A percentile compares a stretch with the other conserved stretches of the same genome.
Conservation (phyloP, 2,797 vertebrate genomes). For the Sternarchorhynchus goeldii region DNA sequence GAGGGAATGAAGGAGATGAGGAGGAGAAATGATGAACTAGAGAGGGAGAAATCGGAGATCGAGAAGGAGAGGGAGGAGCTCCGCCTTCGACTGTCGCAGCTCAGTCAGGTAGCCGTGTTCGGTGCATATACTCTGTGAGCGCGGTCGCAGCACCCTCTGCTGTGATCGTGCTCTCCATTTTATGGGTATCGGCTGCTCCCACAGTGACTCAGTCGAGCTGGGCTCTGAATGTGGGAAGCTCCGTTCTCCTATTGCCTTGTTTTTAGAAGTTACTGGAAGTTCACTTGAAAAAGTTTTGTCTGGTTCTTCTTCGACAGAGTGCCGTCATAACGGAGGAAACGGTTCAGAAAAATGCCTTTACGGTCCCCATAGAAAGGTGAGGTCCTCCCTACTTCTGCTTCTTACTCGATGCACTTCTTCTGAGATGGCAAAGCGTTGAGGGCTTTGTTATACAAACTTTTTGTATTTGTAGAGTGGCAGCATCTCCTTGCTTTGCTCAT, state of each 20-base stretch:
- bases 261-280: not conserved
- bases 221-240: not conserved
- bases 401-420: not conserved
- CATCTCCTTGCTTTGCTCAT: slow-evolving; percentile 1
- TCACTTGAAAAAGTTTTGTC: not conserved
- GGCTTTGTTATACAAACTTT: not conserved
- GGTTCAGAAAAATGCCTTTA: slow-evolving; percentile 68
- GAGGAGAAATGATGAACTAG: slow-evolving; percentile 74
- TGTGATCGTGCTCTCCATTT: not conserved
- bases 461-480: slow-evolving; percentile 1
- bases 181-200: not conserved
- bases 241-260: not conserved
- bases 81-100: slow-evolving; percentile 63
- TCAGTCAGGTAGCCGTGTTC: slow-evolving; percentile 62
- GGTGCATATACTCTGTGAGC: not conserved
- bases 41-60: slow-evolving; percentile 68
- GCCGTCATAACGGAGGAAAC: slow-evolving; percentile 65
- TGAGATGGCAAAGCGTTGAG: not conserved
- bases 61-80: slow-evolving; percentile 73
- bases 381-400: not conserved
- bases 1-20: slow-evolving; percentile 72
- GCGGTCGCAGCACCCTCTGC: not conserved
- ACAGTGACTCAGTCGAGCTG: not conserved
- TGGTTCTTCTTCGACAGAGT: slow-evolving; percentile 58
- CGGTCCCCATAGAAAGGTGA: slow-evolving; percentile 74